Evolutionary conservation across 2,113 vertebrate species (phyloP).

Genomic region (Paratilapia polleni): DNA sequence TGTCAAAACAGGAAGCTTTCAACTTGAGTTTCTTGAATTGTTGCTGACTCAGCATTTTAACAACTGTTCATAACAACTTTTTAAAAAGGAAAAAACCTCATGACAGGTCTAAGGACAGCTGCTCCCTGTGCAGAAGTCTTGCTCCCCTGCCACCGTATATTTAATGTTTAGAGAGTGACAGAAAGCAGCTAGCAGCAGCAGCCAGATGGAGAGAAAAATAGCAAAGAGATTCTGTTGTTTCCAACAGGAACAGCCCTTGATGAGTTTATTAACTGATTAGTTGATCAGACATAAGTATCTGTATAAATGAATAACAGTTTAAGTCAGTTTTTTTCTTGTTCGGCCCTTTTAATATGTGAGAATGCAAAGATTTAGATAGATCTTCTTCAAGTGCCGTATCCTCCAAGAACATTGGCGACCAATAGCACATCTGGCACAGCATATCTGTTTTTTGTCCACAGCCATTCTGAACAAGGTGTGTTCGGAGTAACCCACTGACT

Average conservation of each 20-base stretch:
- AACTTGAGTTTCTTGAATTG: rapidly evolving
- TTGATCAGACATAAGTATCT: background rate
- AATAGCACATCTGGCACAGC: too few species aligned
- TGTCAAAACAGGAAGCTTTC: background rate
- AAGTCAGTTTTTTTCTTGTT: background rate
- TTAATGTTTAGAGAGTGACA: background rate
- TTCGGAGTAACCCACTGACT: background rate
- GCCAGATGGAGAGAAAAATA: background rate
- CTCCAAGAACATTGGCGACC: background rate
- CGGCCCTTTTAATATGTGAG: background rate
- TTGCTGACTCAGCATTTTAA: background rate
- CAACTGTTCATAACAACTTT: background rate
- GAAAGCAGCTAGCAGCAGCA: background rate
- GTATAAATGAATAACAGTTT: background rate
- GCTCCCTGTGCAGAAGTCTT: background rate
- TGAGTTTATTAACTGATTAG: background rate
- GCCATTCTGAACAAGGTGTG: background rate
- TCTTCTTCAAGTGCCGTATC: background rate
- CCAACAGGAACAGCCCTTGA: background rate
- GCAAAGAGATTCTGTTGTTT: too few species aligned
- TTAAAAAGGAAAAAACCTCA: background rate
- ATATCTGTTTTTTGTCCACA: background rate
- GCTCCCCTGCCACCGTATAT: background rate
- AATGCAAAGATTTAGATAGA: too few species aligned
- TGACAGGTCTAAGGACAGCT: background rate